These are phyloP conservation scores for Nephrotoma guestfalica DNA, from an alignment of 2,888 invertebrate genomes.

Conservation along the genomic window DNA sequence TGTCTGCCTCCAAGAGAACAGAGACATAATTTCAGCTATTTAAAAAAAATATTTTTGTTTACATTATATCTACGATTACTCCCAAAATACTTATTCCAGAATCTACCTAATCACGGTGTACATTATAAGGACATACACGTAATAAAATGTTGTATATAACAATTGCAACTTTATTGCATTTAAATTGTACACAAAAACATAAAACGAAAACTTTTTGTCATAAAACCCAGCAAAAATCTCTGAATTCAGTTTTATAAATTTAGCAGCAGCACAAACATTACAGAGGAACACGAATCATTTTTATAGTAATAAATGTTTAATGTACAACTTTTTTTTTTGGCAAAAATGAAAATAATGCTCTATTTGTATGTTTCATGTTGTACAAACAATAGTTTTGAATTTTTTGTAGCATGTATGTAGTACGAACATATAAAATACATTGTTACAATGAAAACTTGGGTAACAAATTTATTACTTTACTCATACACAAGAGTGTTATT, in stretches of 20 bases:
- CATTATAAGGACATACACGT: no score
- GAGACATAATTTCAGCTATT: no score
- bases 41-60: no score
- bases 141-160: no score
- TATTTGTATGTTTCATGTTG: neutral
- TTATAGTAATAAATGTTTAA: neutral
- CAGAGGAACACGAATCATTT: neutral
- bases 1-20: no score
- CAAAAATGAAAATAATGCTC: neutral
- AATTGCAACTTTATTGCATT: no score
- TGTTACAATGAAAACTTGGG: neutral
- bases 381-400: neutral
- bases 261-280: neutral
- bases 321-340: neutral
- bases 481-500: neutral
- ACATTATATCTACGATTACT: no score
- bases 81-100: no score
- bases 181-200: no score
- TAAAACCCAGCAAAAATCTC: no score
- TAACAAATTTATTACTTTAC: neutral
- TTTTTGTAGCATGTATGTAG: neutral
- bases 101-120: no score
- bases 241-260: neutral
- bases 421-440: neutral
- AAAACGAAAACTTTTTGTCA: no score